Percentiles rank a stretch among this genome's conserved stretches.
Conservation (phyloP, 1,140 invertebrate species). For the Diorhabda carinulata region DNA sequence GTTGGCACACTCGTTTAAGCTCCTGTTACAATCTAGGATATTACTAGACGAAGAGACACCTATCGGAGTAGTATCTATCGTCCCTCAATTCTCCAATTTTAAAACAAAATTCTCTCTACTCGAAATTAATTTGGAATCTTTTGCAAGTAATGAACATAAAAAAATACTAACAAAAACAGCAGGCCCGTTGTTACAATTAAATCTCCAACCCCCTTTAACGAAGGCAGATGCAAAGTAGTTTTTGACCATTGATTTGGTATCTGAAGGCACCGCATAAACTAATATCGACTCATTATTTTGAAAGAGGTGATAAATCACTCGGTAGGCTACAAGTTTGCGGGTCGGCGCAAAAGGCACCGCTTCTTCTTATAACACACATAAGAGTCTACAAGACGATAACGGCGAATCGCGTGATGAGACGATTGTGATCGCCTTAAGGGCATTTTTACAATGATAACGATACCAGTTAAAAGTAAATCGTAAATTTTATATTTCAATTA, state of each 20-base stretch:
- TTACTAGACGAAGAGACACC: too few species aligned
- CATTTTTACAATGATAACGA: neutral
- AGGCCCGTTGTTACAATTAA: neutral
- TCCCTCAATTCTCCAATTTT: too few species aligned
- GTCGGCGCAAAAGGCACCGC: conserved; percentile 13
- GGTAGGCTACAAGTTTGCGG: neutral
- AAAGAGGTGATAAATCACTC: conserved; percentile 12
- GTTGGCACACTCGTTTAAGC: too few species aligned
- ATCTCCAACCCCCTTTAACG: conserved; percentile 3
- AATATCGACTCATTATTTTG: conserved; percentile 15
- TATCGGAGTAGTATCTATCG: too few species aligned
- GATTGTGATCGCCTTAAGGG: neutral
- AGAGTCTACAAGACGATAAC: neutral
- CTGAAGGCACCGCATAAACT: conserved; percentile 9
- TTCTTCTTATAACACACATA: conserved; percentile 1
- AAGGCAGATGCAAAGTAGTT: conserved; percentile 11
- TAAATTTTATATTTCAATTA: neutral
- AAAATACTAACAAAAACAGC: neutral
- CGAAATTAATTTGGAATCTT: neutral
- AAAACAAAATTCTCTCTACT: too few species aligned
- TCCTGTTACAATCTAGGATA: too few species aligned
- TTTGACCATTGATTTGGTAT: conserved; percentile 1
- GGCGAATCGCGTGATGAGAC: neutral
- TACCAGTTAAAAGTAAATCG: neutral
- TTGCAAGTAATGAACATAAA: neutral